Evolutionary conservation across 2,888 invertebrate species (phyloP).

Genomic region (Andrena chrysosceles): DNA sequence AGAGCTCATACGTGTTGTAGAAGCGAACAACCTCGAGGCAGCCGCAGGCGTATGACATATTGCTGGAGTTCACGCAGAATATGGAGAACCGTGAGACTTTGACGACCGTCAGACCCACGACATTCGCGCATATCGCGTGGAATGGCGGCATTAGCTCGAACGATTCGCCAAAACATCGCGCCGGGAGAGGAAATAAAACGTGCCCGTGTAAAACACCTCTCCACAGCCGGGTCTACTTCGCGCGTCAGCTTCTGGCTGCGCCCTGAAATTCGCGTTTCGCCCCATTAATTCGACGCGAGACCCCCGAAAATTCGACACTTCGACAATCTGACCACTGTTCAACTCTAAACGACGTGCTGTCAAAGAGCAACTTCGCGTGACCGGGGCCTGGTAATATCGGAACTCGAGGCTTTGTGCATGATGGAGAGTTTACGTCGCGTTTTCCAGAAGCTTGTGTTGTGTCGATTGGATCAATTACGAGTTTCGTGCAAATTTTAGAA

Average conservation of each 20-base stretch:
- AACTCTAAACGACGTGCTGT: background rate
- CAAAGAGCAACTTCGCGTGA: slow-evolving; percentile 4
- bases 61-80: slow-evolving; percentile 5
- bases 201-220: background rate
- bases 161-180: slow-evolving; percentile 2
- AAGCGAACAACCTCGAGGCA: background rate
- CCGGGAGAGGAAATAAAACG: background rate
- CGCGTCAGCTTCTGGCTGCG: background rate
- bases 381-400: background rate
- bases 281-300: background rate
- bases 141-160: slow-evolving; percentile 1
- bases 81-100: background rate
- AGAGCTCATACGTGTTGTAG: background rate
- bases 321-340: background rate
- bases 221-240: background rate
- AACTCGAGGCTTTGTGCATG: background rate
- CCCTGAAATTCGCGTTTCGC: background rate
- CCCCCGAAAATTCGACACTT: background rate
- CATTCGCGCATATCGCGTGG: background rate
- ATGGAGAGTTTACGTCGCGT: background rate
- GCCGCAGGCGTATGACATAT: background rate
- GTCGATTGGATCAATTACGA: background rate
- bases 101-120: slow-evolving; percentile 1
- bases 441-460: background rate
- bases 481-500: background rate